Base-by-base conservation (phyloP, 2,113 vertebrate genomes). In the Pachyramphus minor region DNA sequence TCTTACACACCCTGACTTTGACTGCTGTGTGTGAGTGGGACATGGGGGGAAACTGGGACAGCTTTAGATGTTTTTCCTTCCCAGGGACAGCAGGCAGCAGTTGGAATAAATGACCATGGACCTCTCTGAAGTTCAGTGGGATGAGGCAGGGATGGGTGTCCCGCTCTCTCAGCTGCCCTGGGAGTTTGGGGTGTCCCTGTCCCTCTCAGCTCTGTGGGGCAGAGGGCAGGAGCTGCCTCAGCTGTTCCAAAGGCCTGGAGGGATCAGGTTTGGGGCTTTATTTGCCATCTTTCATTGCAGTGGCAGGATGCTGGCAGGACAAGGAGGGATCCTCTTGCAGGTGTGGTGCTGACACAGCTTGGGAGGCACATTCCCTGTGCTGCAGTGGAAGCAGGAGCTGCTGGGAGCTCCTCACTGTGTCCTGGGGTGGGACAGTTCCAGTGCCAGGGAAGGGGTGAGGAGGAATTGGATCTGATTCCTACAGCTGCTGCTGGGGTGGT, bases 401-500 rank as follows among this genome's bases (percentile, higher is more conserved):
- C 35, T 17, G 30, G 69, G 12, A 45, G n/a, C 58, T 24, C 22
- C 58, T 84, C 14, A 4, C 85, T 49, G 41, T 11, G 8, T 27
- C 41, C 49, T 55, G 42, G n/a, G 25, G 17, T 18, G 58, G 58
- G 41, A 44, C 63, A 44, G 62, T 9, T 42, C 19, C 41, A 31
- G 41, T 22, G 41, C 41, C 63, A 15, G 30, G n/a, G 8, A 39
- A 11, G 1, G 14, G 9, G 10, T 3, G 9, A 14, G 9, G 31
- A 56, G 37, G 14, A 39, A 3, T 3, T 0, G 0, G 21, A 1
- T 49, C 17, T 8, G 16, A 0, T 25, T 8, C 9, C 41, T 25
- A 6, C 4, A 4, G 35, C 19, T 27, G 60, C 31, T 60, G 60
- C 47, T 52, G 8, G 1, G 64, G 28, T 11, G 1, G 2, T 3